Conservation (phyloP, 2,113 vertebrate species). For the Vulpes ferrilata region DNA sequence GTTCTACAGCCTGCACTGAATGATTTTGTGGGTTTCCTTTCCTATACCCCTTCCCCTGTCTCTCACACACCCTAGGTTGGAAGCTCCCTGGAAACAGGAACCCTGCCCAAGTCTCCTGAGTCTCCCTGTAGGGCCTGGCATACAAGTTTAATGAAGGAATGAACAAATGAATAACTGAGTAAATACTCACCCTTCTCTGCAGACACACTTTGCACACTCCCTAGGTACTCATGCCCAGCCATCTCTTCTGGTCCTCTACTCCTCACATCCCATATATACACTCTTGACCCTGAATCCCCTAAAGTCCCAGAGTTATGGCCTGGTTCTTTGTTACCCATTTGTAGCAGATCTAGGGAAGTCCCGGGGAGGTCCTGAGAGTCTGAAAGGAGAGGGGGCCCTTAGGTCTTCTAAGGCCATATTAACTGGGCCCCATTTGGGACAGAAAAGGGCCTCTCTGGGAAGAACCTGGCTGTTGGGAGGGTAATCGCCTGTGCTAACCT, state of each 20-base stretch:
- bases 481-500: neutral
- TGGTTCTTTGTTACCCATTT: neutral
- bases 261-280: neutral
- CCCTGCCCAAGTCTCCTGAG: neutral
- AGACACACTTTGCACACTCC: neutral
- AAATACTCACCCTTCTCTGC: neutral
- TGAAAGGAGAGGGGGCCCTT: neutral
- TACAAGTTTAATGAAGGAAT: neutral
- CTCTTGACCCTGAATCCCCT: neutral
- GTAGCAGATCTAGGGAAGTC: neutral
- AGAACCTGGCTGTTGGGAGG: neutral
- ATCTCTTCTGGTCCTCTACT: neutral
- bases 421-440: neutral
- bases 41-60: neutral
- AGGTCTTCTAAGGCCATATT: neutral
- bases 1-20: neutral
- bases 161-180: neutral
- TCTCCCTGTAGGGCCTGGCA: neutral
- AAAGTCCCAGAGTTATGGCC: neutral
- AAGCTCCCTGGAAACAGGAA: neutral
- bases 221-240: neutral
- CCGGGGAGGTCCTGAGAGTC: neutral
- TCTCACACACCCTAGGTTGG: neutral
- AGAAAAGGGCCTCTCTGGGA: slow-evolving; percentile 16
- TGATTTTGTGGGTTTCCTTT: neutral